Conservation (phyloP, 2,113 vertebrate genomes). For the Ceyx cyanopectus region DNA sequence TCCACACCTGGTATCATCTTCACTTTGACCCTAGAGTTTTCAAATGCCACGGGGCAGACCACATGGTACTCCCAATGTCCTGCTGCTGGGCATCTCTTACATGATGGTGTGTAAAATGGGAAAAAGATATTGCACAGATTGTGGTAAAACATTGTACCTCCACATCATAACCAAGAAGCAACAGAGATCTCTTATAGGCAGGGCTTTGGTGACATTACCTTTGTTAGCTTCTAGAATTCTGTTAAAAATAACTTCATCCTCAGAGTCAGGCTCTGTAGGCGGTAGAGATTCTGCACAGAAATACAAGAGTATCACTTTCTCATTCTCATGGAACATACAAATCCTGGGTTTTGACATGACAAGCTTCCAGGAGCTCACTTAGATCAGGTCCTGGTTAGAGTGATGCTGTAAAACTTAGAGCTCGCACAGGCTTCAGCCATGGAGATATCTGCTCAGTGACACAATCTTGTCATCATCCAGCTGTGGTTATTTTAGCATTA, state of each 20-base stretch:
- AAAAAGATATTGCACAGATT: not conserved
- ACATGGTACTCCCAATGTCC: not conserved
- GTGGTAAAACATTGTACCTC: not conserved
- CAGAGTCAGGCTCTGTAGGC: not conserved
- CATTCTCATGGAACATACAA: not conserved
- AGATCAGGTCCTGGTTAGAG: not conserved
- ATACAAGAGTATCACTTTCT: not conserved
- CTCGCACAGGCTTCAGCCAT: not conserved
- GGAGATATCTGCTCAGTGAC: not conserved
- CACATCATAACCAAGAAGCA: not conserved
- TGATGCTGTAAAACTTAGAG: not conserved
- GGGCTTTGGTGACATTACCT: constrained; percentile 18
- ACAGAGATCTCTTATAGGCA: not conserved
- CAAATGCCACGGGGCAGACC: not conserved
- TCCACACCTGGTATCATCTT: not conserved
- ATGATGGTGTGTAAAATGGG: not conserved
- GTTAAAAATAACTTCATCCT: constrained; percentile 43
- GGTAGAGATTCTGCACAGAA: constrained; percentile 36
- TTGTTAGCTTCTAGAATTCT: constrained; percentile 59
- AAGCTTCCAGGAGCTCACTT: not conserved
- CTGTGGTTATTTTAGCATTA: not conserved
- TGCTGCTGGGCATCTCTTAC: not conserved
- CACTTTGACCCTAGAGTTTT: not conserved
- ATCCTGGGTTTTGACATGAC: not conserved
- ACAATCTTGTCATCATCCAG: not conserved